Base-by-base conservation (phyloP, 2,888 invertebrate genomes). In the Aphidoletes aphidimyza region DNA sequence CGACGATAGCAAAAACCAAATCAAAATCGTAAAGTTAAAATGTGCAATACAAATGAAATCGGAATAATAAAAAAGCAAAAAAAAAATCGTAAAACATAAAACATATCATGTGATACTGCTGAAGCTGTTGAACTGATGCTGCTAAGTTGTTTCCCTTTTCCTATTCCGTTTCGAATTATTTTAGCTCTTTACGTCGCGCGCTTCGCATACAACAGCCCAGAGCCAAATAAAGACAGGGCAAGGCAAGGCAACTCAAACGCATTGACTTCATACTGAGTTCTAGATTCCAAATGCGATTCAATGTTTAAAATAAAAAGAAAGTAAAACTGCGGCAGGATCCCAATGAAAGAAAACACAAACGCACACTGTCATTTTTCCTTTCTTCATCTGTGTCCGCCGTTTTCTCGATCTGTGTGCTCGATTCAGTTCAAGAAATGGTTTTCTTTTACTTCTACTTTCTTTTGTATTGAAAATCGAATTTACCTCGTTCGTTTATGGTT, bases 381-480 rank as follows among this genome's bases (percentile, higher is more conserved):
- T 26, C 69, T 26, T n/a, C n/a, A n/a, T n/a, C n/a, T n/a, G n/a
- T 69, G 69, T 54, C 30, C 17, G 17, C 47, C 69, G 34, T 34
- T 69, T 34, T n/a, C n/a, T n/a, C n/a, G 69, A 11, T 54, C 6
- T 54, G 30, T 5, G 30, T 69, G 30, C 30, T 69, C 30, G 69
- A 69, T 69, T 30, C 69, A 26, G 34, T 26, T 69, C 69, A 69
- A 69, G 14, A 34, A 30, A 30, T 34, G 30, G 69, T 30, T 69
- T 69, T 69, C 69, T 69, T 69, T 69, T 69, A 69, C 69, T 54
- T 54, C n/a, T 19, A n/a, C n/a, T n/a, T 9, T 47, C 47, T 54
- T 54, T 54, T 54, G 54, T 54, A 26, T 54, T 69, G 69, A 69
- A n/a, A 69, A 69, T 69, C 69, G 69, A 69, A 69, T 69, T 69